Percentiles rank a stretch among this genome's conserved stretches.
Evolutionary conservation across 2,888 invertebrate species (phyloP).

Genomic region (Aphelenchoides bicaudatus): DNA sequence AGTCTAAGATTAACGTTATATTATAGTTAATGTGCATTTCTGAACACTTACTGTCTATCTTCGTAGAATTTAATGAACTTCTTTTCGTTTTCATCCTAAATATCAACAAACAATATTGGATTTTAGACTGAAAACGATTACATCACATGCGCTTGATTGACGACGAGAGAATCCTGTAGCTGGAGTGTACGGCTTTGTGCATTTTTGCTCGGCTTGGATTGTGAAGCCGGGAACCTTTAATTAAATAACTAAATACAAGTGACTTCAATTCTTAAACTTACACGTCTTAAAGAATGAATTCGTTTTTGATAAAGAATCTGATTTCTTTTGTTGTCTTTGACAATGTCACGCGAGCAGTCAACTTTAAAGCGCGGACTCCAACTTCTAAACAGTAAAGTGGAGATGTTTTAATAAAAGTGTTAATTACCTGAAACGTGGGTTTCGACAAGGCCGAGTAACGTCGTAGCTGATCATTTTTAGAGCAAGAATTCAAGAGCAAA

Average conservation of each 20-base stretch:
- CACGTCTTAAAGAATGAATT: conserved; percentile 23
- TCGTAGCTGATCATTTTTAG: conserved; percentile 31
- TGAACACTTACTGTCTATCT: conserved; percentile 27
- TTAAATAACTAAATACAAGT: too few species aligned
- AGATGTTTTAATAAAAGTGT: too few species aligned
- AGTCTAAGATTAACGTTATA: too few species aligned
- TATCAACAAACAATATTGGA: not conserved
- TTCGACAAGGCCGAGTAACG: conserved; percentile 30
- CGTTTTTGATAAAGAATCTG: conserved; percentile 30
- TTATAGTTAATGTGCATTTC: too few species aligned
- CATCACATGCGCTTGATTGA: too few species aligned
- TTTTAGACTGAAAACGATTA: not conserved
- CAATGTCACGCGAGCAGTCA: conserved; percentile 26
- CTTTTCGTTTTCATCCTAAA: conserved; percentile 24
- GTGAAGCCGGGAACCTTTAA: conserved; percentile 27
- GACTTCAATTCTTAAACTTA: conserved; percentile 23
- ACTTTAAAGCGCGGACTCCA: conserved; percentile 29
- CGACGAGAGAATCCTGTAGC: conserved; percentile 11
- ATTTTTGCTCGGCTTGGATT: conserved; percentile 31
- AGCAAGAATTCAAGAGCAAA: too few species aligned
- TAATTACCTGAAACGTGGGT: conserved; percentile 35
- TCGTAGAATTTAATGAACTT: conserved; percentile 29
- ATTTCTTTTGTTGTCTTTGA: conserved; percentile 31
- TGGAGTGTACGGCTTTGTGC: conserved; percentile 31
- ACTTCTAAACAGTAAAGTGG: too few species aligned